These are phyloP conservation scores for Hirudinaria manillensis DNA, from an alignment of 2,888 invertebrate species.

Conservation along the genomic window DNA sequence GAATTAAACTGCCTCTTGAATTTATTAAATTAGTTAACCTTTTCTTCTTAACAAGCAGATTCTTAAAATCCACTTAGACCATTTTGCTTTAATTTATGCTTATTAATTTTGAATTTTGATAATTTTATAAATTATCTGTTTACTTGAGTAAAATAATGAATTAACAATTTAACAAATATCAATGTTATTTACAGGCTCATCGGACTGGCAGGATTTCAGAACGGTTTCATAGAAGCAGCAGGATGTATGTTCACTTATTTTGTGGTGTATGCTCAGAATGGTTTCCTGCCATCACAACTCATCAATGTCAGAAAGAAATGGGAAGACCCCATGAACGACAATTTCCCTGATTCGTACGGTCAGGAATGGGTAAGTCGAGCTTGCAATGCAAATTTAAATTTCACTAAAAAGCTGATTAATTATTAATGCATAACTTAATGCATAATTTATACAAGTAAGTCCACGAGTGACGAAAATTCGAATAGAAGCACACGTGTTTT, in stretches of 20 bases:
- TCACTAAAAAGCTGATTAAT: not conserved
- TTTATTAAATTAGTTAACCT: too few species aligned
- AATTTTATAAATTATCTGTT: too few species aligned
- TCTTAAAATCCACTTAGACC: too few species aligned
- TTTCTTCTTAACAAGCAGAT: too few species aligned
- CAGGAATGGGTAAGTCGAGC: conserved; percentile 40
- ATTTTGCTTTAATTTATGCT: too few species aligned
- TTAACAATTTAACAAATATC: too few species aligned
- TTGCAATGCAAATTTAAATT: not conserved
- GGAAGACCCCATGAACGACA: conserved; percentile 97
- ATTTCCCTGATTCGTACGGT: conserved; percentile 76
- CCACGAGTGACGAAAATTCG: not conserved
- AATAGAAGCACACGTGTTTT: not conserved
- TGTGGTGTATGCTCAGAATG: conserved; percentile 99
- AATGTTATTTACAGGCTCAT: conserved; percentile 62
- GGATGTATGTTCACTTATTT: conserved; percentile 99
- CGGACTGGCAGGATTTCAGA: conserved; percentile 98
- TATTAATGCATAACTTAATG: not conserved
- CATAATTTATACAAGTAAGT: not conserved
- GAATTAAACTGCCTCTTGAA: too few species aligned
- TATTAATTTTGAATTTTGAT: too few species aligned
- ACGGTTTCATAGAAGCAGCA: conserved; percentile 99
- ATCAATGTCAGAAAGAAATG: conserved; percentile 93
- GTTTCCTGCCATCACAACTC: conserved; percentile 81
- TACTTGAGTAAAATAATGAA: too few species aligned